Evolutionary conservation across 2,797 vertebrate genomes (phyloP), one percentile per base, ranked within the genome.

Genomic region (Novumbra hubbsi): DNA sequence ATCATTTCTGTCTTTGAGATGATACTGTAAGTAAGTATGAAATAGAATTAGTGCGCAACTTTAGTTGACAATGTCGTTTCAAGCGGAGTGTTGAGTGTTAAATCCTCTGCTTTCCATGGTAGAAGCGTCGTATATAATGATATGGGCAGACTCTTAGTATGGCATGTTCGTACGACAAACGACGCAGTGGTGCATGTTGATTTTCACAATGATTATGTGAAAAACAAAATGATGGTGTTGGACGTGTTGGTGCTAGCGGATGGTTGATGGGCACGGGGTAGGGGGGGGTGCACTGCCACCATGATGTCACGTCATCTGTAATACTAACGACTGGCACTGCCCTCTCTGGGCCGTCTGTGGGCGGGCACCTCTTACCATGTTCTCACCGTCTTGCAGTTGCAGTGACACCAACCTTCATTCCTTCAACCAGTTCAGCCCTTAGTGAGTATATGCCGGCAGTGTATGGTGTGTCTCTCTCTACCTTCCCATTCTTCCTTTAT

Each of bases 381-480:
- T 90, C 78, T 92, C 86, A 87, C 89, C 92, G 84, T 93, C 87
- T 93, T 93, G 81, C 92, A 94, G 93, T 90, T 86, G 86, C 93
- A 80, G 86, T 85, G 91, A 85, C 78, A 74, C 85, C 92, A 74
- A 82, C 92, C 81, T 76, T 89, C 88, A 85, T 87, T 74, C 86
- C 88, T 85, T 77, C 92, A 84, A 93, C 91, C 90, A 91, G 66
- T 84, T 70, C 88, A 82, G 84, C 86, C 78, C 78, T 80, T 92
- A 93, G 94, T 94, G 93, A 94, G 94, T 94, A 94, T 94, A 94
- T 94, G 76, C 85, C 69, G 48, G 77, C 79, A 76, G 90, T 71
- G 70, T 78, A 76, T 55, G 67, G 78, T 85, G 85, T 88, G 80
- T 81, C 65, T 78, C 68, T 28, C 24, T 5, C 60, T 71, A 48